Evolutionary conservation across 2,888 invertebrate species (phyloP).

Genomic region (Tinea semifulvella): DNA sequence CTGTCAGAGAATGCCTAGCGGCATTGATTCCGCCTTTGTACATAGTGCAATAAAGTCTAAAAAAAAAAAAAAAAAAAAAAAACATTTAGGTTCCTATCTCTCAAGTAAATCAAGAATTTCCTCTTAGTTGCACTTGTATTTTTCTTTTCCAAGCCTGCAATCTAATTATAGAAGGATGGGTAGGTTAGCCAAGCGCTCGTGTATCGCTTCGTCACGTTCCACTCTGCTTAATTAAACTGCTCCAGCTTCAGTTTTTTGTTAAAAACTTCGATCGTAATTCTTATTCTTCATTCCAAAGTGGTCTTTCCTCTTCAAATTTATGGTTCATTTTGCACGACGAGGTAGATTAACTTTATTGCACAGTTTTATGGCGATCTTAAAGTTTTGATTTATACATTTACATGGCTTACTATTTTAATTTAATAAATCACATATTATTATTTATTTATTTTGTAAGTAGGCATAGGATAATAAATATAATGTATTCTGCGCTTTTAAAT

Average conservation of each 20-base stretch:
- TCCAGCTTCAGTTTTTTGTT: constrained; percentile 28
- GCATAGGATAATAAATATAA: too few species aligned
- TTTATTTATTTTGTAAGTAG: too few species aligned
- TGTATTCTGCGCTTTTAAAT: too few species aligned
- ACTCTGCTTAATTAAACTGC: constrained; percentile 48
- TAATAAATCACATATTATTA: not conserved
- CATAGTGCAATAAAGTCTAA: too few species aligned
- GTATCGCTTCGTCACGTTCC: constrained; percentile 38
- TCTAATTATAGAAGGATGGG: constrained; percentile 14
- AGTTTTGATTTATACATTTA: constrained; percentile 5
- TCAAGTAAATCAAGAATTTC: constrained; percentile 4
- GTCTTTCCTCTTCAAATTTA: constrained; percentile 8
- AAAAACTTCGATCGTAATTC: constrained; percentile 13
- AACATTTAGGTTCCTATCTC: too few species aligned
- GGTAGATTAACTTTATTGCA: constrained; percentile 11
- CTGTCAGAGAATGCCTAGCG: too few species aligned
- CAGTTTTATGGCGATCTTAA: not conserved
- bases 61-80: too few species aligned
- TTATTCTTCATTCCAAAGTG: constrained; percentile 1
- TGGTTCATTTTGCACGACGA: constrained; percentile 13
- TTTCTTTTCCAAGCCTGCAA: constrained; percentile 11
- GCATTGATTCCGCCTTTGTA: too few species aligned
- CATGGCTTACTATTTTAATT: not conserved
- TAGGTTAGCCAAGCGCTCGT: constrained; percentile 11
- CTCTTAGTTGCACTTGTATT: constrained; percentile 11